Percentiles rank a stretch among this genome's conserved stretches.
Conservation (phyloP, 2,797 vertebrate species). For the Chelon labrosus region DNA sequence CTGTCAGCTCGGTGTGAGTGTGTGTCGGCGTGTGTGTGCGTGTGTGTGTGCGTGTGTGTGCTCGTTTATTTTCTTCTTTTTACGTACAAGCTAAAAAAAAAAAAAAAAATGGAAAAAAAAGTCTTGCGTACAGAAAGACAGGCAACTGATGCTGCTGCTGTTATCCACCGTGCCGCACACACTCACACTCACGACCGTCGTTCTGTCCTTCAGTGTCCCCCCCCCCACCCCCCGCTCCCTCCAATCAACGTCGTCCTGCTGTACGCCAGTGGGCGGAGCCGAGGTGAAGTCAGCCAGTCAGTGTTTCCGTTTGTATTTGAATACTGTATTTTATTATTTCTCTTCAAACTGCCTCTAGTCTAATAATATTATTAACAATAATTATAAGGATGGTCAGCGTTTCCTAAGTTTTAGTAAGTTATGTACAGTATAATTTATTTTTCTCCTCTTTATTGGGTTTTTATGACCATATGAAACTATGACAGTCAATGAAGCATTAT, state of each 20-base stretch:
- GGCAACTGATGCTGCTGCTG: conserved; percentile 59
- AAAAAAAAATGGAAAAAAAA: conserved; percentile 20
- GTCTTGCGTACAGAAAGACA: conserved; percentile 35
- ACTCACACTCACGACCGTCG: conserved; percentile 39
- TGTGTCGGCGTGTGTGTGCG: too few species aligned
- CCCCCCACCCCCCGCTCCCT: conserved; percentile 79
- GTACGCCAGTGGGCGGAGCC: conserved; percentile 85
- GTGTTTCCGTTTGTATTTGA: conserved; percentile 91
- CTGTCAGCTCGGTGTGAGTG: conserved; percentile 67
- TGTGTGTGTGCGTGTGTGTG: not conserved
- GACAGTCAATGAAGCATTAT: conserved; percentile 84
- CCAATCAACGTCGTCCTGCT: conserved; percentile 88
- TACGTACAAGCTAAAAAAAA: not conserved
- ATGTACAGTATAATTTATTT: conserved; percentile 99
- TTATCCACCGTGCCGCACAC: conserved; percentile 34
- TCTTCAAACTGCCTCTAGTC: conserved; percentile 96
- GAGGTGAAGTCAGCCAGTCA: conserved; percentile 90
- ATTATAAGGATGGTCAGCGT: conserved; percentile 94
- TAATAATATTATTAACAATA: conserved; percentile 95
- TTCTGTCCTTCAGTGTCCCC: conserved; percentile 67
- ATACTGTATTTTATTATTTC: conserved; percentile 92
- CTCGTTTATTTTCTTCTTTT: not conserved
- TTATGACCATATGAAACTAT: conserved; percentile 83
- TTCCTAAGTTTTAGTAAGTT: conserved; percentile 98
- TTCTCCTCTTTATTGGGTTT: conserved; percentile 81